Percentiles rank a stretch among this genome's conserved stretches.
Conservation (phyloP, 2,888 invertebrate genomes). For the Chaetogeoica ovagalla region DNA sequence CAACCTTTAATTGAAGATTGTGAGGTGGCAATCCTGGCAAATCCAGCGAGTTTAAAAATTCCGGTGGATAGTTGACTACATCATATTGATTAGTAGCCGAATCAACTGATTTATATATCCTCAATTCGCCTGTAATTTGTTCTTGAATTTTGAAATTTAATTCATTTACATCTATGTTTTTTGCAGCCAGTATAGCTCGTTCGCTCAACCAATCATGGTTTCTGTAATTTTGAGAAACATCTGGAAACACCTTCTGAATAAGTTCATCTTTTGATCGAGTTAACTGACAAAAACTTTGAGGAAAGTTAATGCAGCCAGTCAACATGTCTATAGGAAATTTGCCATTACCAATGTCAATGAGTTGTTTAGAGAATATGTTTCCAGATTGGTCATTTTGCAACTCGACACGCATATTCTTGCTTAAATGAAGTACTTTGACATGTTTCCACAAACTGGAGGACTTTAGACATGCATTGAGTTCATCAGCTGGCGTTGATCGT, state of each 20-base stretch:
- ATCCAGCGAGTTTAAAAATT: too few relatives aligned
- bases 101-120: too few relatives aligned
- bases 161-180: too few relatives aligned
- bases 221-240: too few relatives aligned
- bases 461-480: slow-evolving; percentile 54
- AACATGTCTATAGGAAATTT: slow-evolving; percentile 56
- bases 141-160: too few relatives aligned
- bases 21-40: too few relatives aligned
- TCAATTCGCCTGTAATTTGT: too few relatives aligned
- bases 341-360: slow-evolving; percentile 25
- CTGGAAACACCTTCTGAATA: slow-evolving; percentile 57
- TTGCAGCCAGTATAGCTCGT: too few relatives aligned
- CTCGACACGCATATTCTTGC: slow-evolving; percentile 43
- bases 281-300: slow-evolving; percentile 56
- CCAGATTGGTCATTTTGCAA: slow-evolving; percentile 36
- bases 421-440: slow-evolving; percentile 54
- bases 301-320: slow-evolving; percentile 57
- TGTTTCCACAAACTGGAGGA: slow-evolving; percentile 54
- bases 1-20: too few relatives aligned
- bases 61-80: too few relatives aligned
- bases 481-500: slow-evolving; percentile 55
- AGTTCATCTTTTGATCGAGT: slow-evolving; percentile 56
- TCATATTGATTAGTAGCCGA: too few relatives aligned
- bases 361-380: slow-evolving; percentile 27
- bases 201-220: too few relatives aligned